Conservation (phyloP, 2,113 vertebrate species). For the Muntiacus reevesi region DNA sequence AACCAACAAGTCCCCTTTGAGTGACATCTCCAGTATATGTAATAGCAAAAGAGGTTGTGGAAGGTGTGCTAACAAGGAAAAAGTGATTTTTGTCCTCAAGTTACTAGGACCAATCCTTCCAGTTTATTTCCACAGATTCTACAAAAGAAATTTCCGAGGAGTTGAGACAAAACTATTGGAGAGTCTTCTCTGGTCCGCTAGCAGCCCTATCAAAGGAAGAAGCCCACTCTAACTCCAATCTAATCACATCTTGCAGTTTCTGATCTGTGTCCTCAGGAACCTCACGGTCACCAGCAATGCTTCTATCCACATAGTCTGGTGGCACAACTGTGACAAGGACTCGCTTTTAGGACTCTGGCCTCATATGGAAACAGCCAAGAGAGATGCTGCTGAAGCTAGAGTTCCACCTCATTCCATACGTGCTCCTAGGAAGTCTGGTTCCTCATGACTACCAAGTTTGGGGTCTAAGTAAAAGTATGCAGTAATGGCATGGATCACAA, state of each 20-base stretch:
- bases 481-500: neutral
- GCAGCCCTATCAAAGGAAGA: neutral
- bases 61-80: neutral
- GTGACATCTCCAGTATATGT: fast-evolving
- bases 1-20: neutral
- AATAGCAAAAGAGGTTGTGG: neutral
- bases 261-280: neutral
- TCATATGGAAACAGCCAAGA: neutral
- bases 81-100: neutral
- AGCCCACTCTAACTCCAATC: neutral
- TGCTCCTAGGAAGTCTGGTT: neutral
- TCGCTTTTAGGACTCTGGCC: neutral
- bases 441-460: fast-evolving
- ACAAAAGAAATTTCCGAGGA: neutral
- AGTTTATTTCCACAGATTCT: neutral
- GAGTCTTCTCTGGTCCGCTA: neutral
- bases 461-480: neutral
- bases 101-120: neutral
- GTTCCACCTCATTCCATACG: neutral
- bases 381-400: neutral
- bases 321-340: neutral
- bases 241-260: neutral
- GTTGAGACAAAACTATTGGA: neutral
- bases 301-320: neutral
- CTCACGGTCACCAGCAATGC: neutral